Percentiles rank a stretch among this genome's conserved stretches.
phyloP scores from a whole-genome alignment of 2,113 vertebrate genomes.

The Pimephales promelas region DNA sequence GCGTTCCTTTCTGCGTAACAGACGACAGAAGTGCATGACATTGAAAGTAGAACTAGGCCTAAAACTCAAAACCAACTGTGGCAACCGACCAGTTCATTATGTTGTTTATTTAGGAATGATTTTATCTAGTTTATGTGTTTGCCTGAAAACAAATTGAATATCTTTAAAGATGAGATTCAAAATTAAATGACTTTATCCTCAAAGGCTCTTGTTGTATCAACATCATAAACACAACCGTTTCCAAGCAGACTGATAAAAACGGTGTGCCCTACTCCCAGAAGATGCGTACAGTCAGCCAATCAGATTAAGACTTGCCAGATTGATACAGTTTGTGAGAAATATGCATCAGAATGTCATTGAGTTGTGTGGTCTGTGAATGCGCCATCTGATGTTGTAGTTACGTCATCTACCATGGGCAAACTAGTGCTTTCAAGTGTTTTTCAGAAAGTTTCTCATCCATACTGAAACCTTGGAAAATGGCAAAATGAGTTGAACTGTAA shows the following conservation, averaged over 20 bases:
- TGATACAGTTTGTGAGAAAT: neutral
- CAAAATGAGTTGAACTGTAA: too few relatives aligned
- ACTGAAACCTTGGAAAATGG: too few relatives aligned
- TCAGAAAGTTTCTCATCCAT: too few relatives aligned
- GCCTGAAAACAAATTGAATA: neutral
- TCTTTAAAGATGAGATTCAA: neutral
- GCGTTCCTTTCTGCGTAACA: neutral
- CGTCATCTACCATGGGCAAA: neutral
- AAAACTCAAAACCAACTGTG: neutral
- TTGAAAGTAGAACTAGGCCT: neutral
- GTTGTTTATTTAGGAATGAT: neutral
- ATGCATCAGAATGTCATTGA: neutral
- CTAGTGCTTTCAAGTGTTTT: too few relatives aligned
- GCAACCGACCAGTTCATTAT: neutral
- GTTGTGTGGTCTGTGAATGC: constrained; percentile 1
- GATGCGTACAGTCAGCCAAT: constrained; percentile 2
- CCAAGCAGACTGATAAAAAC: constrained; percentile 13
- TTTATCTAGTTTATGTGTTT: neutral
- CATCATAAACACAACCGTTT: neutral
- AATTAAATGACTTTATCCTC: neutral
- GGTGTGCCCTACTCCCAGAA: neutral
- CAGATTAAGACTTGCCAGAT: constrained; percentile 1
- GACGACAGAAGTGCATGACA: neutral
- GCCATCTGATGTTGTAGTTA: neutral
- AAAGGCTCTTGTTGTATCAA: neutral